phyloP scores from a whole-genome alignment of 64 coral and sea anemone species.

The Actinia equina region DNA sequence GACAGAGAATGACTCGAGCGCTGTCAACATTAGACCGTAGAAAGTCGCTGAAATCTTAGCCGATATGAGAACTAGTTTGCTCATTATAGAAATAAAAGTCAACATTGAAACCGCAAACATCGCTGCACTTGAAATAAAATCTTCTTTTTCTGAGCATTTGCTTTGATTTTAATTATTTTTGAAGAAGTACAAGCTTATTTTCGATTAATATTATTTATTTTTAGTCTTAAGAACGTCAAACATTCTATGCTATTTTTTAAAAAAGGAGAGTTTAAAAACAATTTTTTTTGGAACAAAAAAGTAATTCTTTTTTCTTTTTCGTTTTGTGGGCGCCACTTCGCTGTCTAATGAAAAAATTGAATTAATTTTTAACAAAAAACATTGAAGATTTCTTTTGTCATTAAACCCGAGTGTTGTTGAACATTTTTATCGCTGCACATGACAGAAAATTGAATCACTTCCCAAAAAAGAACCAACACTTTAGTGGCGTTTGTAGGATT shows the following conservation, averaged over 20 bases:
- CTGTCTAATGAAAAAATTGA: conserved; percentile 4
- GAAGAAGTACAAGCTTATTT: not conserved
- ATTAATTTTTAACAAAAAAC: conserved; percentile 3
- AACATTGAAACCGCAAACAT: not conserved
- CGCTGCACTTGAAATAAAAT: not conserved
- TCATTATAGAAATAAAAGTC: not conserved
- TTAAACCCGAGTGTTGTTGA: conserved; percentile 2
- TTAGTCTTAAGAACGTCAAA: not conserved
- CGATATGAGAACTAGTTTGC: not conserved
- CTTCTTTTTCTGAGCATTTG: not conserved
- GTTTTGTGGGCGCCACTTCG: not conserved
- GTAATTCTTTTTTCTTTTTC: not conserved
- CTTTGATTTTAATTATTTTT: conserved; percentile 16
- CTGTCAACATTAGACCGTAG: not conserved
- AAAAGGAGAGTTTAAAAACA: not conserved
- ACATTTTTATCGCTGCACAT: not conserved
- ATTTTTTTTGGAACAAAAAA: not conserved
- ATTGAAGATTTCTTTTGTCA: not conserved
- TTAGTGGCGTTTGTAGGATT: not conserved
- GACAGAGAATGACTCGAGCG: not conserved
- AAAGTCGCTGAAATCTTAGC: not conserved
- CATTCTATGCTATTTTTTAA: not conserved
- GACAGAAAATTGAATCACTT: not conserved
- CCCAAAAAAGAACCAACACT: not conserved
- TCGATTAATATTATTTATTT: not conserved